These are phyloP conservation scores for Hozukius guyotensis DNA, from an alignment of 2,797 vertebrate genomes.

Conservation along the genomic window DNA sequence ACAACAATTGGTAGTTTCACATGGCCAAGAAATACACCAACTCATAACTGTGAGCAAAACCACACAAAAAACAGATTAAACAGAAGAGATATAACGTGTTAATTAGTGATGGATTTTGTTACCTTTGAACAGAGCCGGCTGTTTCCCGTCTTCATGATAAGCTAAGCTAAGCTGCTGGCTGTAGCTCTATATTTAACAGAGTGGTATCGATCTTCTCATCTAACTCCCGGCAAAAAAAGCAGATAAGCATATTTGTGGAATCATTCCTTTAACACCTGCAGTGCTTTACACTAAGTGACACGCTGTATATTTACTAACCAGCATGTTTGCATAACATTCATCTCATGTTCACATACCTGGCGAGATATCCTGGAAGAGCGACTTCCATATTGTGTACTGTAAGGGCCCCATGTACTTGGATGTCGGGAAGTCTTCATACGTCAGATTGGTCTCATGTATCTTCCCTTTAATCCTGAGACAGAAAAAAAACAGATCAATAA, in stretches of 20 bases:
- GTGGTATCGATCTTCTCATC: neutral
- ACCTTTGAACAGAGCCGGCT: neutral
- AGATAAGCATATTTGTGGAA: neutral
- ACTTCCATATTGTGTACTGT: slow-evolving; percentile 99
- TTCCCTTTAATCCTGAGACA: slow-evolving; percentile 94
- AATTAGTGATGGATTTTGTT: neutral
- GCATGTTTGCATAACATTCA: neutral
- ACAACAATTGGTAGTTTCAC: neutral
- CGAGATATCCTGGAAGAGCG: slow-evolving; percentile 95
- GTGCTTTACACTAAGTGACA: neutral
- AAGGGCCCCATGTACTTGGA: slow-evolving; percentile 98
- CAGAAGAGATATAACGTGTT: neutral
- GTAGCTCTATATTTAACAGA: neutral
- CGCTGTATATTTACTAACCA: neutral
- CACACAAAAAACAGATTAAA: neutral
- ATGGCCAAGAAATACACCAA: neutral
- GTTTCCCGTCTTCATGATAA: neutral
- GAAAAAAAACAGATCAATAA: slow-evolving; percentile 55
- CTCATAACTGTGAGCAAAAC: neutral
- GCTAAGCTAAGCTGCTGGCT: neutral
- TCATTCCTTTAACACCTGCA: neutral
- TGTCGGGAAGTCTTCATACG: slow-evolving; percentile 97
- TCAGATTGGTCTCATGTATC: slow-evolving; percentile 96
- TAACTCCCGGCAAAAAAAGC: neutral
- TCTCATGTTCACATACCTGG: slow-evolving; percentile 85